These are phyloP conservation scores for Poecilia velifera DNA, from an alignment of 2,797 vertebrate genomes.

Conservation along the genomic window DNA sequence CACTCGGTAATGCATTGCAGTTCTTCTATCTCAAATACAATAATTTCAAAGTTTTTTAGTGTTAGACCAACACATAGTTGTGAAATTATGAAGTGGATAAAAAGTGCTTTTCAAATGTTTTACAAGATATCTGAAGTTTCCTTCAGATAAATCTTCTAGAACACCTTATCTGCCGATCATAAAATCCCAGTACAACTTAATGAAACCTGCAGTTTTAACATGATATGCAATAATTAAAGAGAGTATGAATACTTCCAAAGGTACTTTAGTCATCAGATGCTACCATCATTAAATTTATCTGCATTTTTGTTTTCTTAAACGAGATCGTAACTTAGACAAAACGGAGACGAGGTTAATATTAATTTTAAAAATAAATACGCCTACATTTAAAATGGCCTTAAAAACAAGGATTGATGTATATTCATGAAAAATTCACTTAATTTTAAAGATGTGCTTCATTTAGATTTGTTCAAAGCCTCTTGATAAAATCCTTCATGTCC, in stretches of 20 bases:
- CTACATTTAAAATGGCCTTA: not conserved
- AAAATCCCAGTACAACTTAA: not conserved
- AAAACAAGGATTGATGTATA: not conserved
- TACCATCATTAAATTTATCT: not conserved
- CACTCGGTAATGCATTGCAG: not conserved
- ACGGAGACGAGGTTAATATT: not conserved
- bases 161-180: not conserved
- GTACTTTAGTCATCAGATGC: not conserved
- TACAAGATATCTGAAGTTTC: not conserved
- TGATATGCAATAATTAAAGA: not conserved
- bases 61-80: not conserved
- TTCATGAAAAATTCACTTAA: not conserved
- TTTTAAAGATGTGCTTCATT: not conserved
- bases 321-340: not conserved
- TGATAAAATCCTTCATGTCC: not conserved
- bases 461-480: slow-evolving; percentile 3
- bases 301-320: not conserved
- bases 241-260: not conserved
- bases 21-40: not conserved
- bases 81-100: not conserved
- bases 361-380: not conserved
- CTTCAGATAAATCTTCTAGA: not conserved
- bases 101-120: not conserved
- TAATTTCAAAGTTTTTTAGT: not conserved
- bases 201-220: not conserved